Conservation (phyloP, 1,140 invertebrate genomes). For the Drosophila erecta region DNA sequence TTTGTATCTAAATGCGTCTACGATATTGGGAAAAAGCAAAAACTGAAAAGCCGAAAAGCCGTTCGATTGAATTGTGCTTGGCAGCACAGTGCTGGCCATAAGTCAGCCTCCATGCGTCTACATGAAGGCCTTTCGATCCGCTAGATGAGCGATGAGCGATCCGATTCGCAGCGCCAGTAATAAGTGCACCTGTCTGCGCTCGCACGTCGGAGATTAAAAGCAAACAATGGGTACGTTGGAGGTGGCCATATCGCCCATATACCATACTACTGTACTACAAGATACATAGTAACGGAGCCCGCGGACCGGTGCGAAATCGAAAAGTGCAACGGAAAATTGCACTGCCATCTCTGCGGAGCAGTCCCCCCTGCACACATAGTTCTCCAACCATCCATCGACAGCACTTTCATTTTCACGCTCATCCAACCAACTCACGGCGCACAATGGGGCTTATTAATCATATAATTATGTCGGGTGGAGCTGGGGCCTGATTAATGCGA, state of each 20-base stretch:
- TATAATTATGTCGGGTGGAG: constrained; percentile 55
- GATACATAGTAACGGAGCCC: constrained; percentile 45
- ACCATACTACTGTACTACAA: background rate
- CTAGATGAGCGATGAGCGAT: constrained; percentile 36
- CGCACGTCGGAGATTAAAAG: constrained; percentile 75
- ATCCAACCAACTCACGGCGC: constrained; percentile 33
- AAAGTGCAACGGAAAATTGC: constrained; percentile 72
- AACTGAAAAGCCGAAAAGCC: background rate
- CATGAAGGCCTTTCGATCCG: constrained; percentile 9
- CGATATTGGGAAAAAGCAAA: background rate
- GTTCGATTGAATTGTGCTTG: constrained; percentile 23
- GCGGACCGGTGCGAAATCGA: constrained; percentile 37
- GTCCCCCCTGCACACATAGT: background rate
- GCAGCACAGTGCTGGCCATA: constrained; percentile 14
- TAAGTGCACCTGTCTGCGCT: constrained; percentile 40
- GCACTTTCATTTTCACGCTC: constrained; percentile 77
- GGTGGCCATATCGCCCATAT: constrained; percentile 22
- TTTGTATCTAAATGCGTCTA: too few species aligned
- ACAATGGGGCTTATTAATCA: constrained; percentile 76
- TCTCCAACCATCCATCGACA: constrained; percentile 18
- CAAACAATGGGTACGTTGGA: constrained; percentile 64
- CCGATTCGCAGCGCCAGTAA: constrained; percentile 36
- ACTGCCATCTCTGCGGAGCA: constrained; percentile 54
- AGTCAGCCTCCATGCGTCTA: constrained; percentile 1
- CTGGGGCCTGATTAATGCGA: constrained; percentile 54